Base-by-base conservation (phyloP, 2,113 vertebrate species). In the Pelusios castaneus region DNA sequence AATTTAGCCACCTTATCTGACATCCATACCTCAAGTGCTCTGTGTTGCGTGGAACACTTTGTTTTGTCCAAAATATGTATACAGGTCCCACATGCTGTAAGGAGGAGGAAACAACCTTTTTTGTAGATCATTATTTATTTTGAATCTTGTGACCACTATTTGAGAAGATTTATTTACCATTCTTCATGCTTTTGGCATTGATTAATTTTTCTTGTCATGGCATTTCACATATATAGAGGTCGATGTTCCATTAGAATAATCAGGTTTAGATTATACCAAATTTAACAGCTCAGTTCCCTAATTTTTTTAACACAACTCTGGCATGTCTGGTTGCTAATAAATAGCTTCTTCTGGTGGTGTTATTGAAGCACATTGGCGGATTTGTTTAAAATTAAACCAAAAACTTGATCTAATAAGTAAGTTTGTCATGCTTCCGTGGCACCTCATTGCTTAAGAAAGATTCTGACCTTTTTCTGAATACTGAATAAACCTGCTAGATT, bases 91-190 rank as follows among this genome's bases (percentile, higher is more conserved):
- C 97, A 95, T 95, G 97, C 94, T 97, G 81, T 97, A 88, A 96
- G 94, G 55, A 95, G 87, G 89, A 95, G 93, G 77, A 97, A 97
- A 88, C 93, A 95, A 81, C 93, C 90, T 96, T 87, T 90, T 91
- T 93, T 89, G 91, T 96, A 97, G 96, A 97, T 96, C 96, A 97
- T 97, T 98, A 98, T 98, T 98, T 98, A 97, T 98, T 98, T 98
- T 96, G 94, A 95, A 93, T 95, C 95, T 95, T 97, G 92, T 97
- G 97, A 98, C 98, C 98, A 98, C 98, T 98, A 96, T 97, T 97
- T 96, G 91, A 95, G 95, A 97, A 97, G 94, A 93, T 77, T 92
- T 78, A 49, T 45, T 78, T 96, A 95, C 96, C 94, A 94, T 95
- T 95, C 95, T 94, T 93, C 83, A 85, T 96, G 89, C 76, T 97